A percentile compares a stretch with the other conserved stretches of the same genome.
Evolutionary conservation across 2,888 invertebrate genomes (phyloP).

Genomic region (Tenthredo mesomela): DNA sequence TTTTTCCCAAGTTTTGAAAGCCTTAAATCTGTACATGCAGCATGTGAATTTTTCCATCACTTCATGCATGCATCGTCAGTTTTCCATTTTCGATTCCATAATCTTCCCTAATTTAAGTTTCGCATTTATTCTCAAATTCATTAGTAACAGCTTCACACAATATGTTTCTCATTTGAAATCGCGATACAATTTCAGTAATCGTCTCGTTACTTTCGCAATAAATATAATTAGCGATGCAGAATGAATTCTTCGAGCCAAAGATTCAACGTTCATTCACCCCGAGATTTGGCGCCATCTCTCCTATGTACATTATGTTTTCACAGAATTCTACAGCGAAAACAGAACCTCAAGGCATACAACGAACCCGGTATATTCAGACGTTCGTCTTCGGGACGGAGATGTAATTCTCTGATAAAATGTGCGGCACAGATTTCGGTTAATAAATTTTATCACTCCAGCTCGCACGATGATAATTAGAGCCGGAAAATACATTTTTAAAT

Average conservation of each 20-base stretch:
- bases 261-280: neutral
- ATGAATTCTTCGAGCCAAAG: neutral
- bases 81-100: no score
- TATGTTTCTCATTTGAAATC: no score
- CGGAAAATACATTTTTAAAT: neutral
- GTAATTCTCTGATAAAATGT: slow-evolving; percentile 61
- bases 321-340: neutral
- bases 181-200: no score
- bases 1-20: no score
- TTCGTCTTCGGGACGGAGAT: slow-evolving; percentile 56
- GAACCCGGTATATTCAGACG: slow-evolving; percentile 69
- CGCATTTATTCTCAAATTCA: no score
- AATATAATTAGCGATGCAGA: neutral
- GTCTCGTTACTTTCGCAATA: no score
- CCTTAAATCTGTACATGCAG: no score
- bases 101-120: no score
- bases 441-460: neutral
- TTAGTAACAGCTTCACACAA: no score
- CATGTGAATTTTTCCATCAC: no score
- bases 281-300: no score
- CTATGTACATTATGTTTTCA: neutral
- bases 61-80: no score
- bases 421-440: slow-evolving; percentile 68
- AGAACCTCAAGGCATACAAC: slow-evolving; percentile 48
- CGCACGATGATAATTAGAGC: neutral